Base-by-base conservation (phyloP, 2,888 invertebrate genomes). In the Ischnus inquisitorius region DNA sequence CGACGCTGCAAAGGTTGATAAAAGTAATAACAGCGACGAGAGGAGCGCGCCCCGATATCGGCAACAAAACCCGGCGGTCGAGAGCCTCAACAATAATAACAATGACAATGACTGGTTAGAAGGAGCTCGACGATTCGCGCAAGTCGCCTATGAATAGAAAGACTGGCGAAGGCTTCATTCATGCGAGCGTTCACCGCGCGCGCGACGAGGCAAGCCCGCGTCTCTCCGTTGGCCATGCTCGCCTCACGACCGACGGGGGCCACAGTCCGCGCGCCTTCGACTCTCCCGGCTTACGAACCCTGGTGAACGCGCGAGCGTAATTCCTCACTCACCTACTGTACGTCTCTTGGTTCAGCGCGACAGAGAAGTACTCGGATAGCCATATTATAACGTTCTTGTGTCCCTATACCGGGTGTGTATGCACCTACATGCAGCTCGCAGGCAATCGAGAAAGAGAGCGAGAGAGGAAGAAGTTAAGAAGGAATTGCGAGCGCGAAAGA, bases 141-240 rank as follows among this genome's bases (percentile, higher is more conserved):
- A 84, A 34, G 87, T 83, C 60, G 80, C 84, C 88, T 87, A 90
- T 91, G 89, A 92, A 92, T 91, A 91, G 90, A 88, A 88, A 87
- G 74, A 71, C 87, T 88, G 34, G 34, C 34, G 34, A 34, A 88
- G 89, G 87, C 87, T 91, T 90, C 92, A 92, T 92, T 92, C 92
- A 92, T 91, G 88, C 88, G 85, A 85, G 65, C 83, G 85, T 81
- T 79, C 81, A 71, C 46, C 75, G 74, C 65, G 54, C 54, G 67
- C 12, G 6, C 51, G 57, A 76, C 6, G 25, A 25, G 43, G 41
- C 46, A 74, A 79, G 71, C 81, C 78, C 81, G 74, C 77, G 80
- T 68, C 78, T n/a, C 57, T 22, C 57, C 71, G 19, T 48, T 48
- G 57, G 22, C 71, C 46, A 12, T 43, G 46, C 46, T 6, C 48